Evolutionary conservation across 37 sponge, comb jelly and placozoan genomes (phyloP).

Genomic region (Agelas oroides): DNA sequence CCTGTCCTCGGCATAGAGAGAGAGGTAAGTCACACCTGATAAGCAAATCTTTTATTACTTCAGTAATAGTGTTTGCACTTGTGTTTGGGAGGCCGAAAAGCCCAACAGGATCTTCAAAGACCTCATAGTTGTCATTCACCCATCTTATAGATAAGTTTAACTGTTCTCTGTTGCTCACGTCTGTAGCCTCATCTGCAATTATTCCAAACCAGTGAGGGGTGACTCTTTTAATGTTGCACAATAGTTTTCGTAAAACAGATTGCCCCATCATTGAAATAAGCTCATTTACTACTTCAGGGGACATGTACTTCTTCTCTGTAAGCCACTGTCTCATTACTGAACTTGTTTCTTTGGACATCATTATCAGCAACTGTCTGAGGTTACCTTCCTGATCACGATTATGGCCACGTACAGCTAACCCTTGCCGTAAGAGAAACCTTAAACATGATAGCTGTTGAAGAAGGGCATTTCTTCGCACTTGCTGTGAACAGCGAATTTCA

Average conservation of each 20-base stretch:
- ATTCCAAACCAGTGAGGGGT: slow-evolving; percentile 18
- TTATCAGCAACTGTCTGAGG: no score
- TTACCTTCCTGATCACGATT: no score
- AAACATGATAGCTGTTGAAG: no score
- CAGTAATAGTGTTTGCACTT: slow-evolving; percentile 42
- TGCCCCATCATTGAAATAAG: slow-evolving; percentile 39
- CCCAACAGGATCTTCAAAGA: slow-evolving; percentile 43
- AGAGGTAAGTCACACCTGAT: slow-evolving; percentile 58
- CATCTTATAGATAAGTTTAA: slow-evolving; percentile 37
- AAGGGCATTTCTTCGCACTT: no score
- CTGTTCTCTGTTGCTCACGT: slow-evolving; percentile 24
- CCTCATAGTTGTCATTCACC: slow-evolving; percentile 41
- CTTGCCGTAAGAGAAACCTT: no score
- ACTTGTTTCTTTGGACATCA: no score
- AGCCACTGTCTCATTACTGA: slow-evolving; percentile 3
- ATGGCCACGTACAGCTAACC: no score
- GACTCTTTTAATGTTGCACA: no score
- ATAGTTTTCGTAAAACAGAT: no score
- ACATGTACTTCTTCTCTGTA: neutral
- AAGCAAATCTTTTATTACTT: slow-evolving; percentile 68
- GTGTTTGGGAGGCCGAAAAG: slow-evolving; percentile 42
- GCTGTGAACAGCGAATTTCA: no score
- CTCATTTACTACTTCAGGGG: no score
- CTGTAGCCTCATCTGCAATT: slow-evolving; percentile 22
- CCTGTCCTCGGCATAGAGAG: slow-evolving; percentile 59